Evolutionary conservation across 1,140 invertebrate genomes (phyloP).

Genomic region (Galleria mellonella): DNA sequence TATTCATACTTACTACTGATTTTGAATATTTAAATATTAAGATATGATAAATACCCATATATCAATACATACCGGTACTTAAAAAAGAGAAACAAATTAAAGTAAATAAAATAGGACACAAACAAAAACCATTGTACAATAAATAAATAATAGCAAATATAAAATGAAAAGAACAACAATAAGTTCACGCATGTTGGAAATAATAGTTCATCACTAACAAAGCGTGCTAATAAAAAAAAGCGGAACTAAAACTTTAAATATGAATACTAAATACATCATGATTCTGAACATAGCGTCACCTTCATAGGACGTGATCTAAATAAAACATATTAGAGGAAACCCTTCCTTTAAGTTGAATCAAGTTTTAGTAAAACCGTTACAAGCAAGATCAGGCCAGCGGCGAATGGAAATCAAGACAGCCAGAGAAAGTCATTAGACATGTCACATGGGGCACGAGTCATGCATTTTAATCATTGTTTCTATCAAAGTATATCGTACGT

Average conservation of each 20-base stretch:
- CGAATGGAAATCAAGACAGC: constrained; percentile 42
- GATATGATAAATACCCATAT: too few species aligned
- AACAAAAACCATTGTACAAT: too few species aligned
- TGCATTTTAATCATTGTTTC: constrained; percentile 42
- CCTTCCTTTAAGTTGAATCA: constrained; percentile 3
- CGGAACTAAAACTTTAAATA: constrained; percentile 2
- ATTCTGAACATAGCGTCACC: constrained; percentile 20
- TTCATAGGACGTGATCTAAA: constrained; percentile 24
- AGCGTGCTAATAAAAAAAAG: background rate
- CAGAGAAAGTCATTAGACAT: constrained; percentile 66
- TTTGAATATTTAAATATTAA: too few species aligned
- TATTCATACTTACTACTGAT: too few species aligned
- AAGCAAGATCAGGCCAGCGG: constrained; percentile 27
- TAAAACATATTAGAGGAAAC: constrained; percentile 21
- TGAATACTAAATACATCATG: constrained; percentile 2
- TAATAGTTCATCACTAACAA: too few species aligned
- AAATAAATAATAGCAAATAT: too few species aligned
- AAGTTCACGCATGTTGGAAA: too few species aligned
- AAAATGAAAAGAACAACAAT: too few species aligned
- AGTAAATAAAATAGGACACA: too few species aligned
- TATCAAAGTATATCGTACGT: constrained; percentile 23
- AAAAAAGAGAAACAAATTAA: too few species aligned
- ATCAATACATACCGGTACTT: too few species aligned
- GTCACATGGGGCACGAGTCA: constrained; percentile 29
- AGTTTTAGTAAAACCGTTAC: constrained; percentile 19